A percentile compares a stretch with the other conserved stretches of the same genome.
Conservation (phyloP, 1,140 invertebrate species). For the Chlorops oryzae region DNA sequence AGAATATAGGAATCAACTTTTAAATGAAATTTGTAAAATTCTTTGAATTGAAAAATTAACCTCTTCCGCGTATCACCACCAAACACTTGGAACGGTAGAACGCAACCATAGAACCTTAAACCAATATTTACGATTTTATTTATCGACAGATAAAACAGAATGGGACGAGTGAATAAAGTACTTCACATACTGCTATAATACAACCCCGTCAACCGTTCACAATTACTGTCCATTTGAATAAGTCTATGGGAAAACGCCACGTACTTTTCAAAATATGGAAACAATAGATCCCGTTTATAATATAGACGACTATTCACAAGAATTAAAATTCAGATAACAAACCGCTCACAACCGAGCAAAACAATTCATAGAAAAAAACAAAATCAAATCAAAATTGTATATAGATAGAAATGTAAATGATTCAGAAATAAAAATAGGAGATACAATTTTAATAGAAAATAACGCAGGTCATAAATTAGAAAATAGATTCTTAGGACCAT, state of each 20-base stretch:
- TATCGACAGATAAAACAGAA: no score
- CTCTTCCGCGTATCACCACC: neutral
- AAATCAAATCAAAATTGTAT: no score
- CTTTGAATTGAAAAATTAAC: slow-evolving; percentile 1
- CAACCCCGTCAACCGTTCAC: no score
- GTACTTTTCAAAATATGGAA: neutral
- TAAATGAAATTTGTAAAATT: no score
- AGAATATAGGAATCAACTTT: no score
- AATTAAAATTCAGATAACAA: neutral
- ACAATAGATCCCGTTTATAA: neutral
- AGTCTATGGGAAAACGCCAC: neutral
- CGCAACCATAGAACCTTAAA: no score
- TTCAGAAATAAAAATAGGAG: neutral
- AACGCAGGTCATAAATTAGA: no score
- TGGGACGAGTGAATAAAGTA: no score
- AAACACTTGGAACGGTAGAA: no score
- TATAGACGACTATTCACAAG: no score
- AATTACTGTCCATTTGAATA: neutral
- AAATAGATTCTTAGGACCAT: neutral
- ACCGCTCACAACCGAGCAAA: neutral
- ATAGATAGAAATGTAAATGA: neutral
- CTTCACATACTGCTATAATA: no score
- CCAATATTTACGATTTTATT: neutral
- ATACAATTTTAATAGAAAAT: neutral
- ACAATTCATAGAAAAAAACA: no score